These are phyloP conservation scores for Isaurus tuberculatus DNA, from an alignment of 92 coral and sea anemone genomes.

Conservation along the genomic window DNA sequence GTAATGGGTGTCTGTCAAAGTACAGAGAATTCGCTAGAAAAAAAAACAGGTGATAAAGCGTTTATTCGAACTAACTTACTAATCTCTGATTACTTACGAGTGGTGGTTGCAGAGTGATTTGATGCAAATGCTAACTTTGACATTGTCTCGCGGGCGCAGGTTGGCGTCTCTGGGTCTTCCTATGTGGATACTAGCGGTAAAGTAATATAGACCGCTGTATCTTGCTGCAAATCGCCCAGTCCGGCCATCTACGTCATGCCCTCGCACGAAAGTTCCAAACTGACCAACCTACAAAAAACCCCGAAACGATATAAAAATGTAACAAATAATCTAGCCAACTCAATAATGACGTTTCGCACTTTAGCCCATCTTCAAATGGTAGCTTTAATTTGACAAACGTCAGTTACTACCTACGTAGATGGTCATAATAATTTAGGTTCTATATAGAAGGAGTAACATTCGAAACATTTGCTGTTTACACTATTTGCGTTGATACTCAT, in stretches of 20 bases:
- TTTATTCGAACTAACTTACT: too few species aligned
- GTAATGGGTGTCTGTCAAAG: too few species aligned
- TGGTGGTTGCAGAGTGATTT: constrained; percentile 90
- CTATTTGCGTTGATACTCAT: too few species aligned
- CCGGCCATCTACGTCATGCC: constrained; percentile 82
- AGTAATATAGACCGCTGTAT: constrained; percentile 90
- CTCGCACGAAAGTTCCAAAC: constrained; percentile 94
- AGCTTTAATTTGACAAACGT: too few species aligned
- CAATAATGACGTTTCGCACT: too few species aligned
- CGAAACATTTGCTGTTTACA: too few species aligned
- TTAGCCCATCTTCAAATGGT: too few species aligned
- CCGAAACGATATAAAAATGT: not conserved
- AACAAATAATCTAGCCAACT: not conserved
- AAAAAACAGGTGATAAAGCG: too few species aligned
- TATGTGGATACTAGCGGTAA: constrained; percentile 75
- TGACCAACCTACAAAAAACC: constrained; percentile 77
- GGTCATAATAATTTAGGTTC: too few species aligned
- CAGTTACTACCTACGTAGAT: too few species aligned
- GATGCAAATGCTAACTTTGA: constrained; percentile 93
- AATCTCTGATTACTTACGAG: constrained; percentile 84
- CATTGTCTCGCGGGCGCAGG: constrained; percentile 96
- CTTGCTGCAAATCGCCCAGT: constrained; percentile 87
- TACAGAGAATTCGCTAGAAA: too few species aligned
- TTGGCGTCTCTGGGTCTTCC: constrained; percentile 91
- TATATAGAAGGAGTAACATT: too few species aligned